A percentile compares a stretch with the other conserved stretches of the same genome.
Conservation (phyloP, 2,797 vertebrate genomes). For the Schizopygopsis malacanthus region DNA sequence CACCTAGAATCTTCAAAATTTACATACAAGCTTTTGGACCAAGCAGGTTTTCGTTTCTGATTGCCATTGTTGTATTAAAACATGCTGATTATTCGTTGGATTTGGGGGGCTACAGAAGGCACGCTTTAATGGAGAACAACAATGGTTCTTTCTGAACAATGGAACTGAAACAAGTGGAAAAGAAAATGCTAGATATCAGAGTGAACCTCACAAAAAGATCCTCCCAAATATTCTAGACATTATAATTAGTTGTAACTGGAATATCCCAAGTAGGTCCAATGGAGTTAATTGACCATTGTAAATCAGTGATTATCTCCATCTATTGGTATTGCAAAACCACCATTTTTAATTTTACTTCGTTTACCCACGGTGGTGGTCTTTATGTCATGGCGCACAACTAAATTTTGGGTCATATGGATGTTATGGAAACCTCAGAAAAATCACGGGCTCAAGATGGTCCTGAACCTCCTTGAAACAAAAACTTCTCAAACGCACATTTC, state of each 20-base stretch:
- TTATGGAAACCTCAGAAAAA: not conserved
- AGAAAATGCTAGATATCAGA: not conserved
- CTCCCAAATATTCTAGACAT: not conserved
- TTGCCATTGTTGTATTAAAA: constrained; percentile 72
- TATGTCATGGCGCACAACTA: too few relatives aligned
- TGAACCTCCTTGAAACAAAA: not conserved
- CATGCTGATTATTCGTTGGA: constrained; percentile 51
- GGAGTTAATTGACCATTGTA: not conserved
- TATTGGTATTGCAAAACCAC: not conserved
- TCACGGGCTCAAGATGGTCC: not conserved
- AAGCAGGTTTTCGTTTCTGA: constrained; percentile 14
- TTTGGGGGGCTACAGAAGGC: constrained; percentile 73
- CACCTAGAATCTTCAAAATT: constrained; percentile 67
- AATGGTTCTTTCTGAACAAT: constrained; percentile 10
- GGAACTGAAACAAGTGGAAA: constrained; percentile 1
- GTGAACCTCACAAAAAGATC: not conserved
- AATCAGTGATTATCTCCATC: not conserved
- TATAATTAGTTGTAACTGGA: not conserved
- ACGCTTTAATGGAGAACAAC: constrained; percentile 61
- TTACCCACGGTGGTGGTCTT: not conserved
- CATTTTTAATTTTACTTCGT: not conserved
- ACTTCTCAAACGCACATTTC: not conserved
- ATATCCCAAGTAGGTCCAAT: not conserved
- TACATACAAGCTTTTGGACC: constrained; percentile 55
- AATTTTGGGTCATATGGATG: not conserved